Evolutionary conservation across 2,797 vertebrate species (phyloP), one percentile per base, ranked within the genome.

Genomic region (Silurus lanzhouensis): DNA sequence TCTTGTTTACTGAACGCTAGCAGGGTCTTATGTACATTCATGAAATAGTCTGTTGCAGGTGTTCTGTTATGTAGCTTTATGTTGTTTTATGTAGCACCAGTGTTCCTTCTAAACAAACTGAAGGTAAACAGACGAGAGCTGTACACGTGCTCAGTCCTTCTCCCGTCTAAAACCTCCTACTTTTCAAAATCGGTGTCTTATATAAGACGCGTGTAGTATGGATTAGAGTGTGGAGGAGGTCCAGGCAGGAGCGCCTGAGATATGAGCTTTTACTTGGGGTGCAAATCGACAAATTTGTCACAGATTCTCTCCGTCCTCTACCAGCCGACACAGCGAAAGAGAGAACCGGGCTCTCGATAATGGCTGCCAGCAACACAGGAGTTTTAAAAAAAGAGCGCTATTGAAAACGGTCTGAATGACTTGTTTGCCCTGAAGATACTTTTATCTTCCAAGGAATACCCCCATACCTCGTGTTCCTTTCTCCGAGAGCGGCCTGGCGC

Each of bases 251-350:
- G 78, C 68, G 13, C 76, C 61, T 70, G 64, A 84, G 87, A 91
- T 86, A 85, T 85, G 84, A 86, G 88, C 81, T 88, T 91, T 88
- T 89, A 88, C 83, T 72, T 10, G 57, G 61, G 83, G 79, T 85
- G 88, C 55, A 87, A 90, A 91, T 91, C 85, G 75, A 15, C 64
- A 20, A 76, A 91, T 91, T 91, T 72, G 88, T 90, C 86, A 91
- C 85, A 88, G 89, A 88, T 89, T 89, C 48, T 52, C 63, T 83
- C 46, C 83, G 64, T 86, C 60, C 88, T 87, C 66, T 55, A 68
- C 72, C 78, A 44, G 79, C 57, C 7, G n/a, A 55, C 48, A 55
- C 25, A 48, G 63, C 67, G 77, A 84, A 82, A 71, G 75, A 77
- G 70, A 57, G 61, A 76, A 81, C 27, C 67, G 12, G 48, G 63